Percentiles rank a stretch among this genome's conserved stretches.
Conservation (phyloP, 2,797 vertebrate genomes). For the Catharus ustulatus region DNA sequence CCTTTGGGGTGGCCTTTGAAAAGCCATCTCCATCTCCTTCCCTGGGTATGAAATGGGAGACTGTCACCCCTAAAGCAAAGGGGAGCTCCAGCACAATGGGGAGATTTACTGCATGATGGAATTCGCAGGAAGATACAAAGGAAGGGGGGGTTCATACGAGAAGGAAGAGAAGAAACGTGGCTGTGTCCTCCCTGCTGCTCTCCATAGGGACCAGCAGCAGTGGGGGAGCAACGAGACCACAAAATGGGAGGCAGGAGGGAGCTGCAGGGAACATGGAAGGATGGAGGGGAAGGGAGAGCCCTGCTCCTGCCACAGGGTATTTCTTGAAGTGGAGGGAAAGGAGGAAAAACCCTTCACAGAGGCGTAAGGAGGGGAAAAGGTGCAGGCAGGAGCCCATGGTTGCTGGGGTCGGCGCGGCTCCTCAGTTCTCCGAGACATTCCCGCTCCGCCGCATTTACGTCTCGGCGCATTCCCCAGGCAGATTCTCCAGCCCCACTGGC, state of each 20-base stretch:
- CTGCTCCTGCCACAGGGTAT: neutral
- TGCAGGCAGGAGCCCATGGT: neutral
- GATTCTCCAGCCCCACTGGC: neutral
- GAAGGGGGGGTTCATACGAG: rapidly evolving
- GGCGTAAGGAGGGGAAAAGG: neutral
- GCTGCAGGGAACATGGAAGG: neutral
- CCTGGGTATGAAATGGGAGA: neutral
- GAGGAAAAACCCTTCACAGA: neutral
- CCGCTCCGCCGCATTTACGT: neutral
- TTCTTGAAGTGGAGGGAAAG: neutral
- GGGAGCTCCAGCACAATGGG: no score
- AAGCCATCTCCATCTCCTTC: neutral
- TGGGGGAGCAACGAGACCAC: neutral
- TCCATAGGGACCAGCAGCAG: neutral
- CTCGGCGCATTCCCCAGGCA: neutral
- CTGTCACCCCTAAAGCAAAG: neutral
- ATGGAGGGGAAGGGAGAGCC: neutral
- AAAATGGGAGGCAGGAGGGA: neutral
- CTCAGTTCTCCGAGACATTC: neutral
- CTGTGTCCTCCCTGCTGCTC: neutral
- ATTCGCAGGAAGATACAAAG: neutral
- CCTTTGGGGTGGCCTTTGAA: neutral
- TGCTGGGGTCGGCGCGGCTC: neutral
- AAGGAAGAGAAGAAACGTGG: neutral
- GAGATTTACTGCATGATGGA: neutral